Conservation (phyloP, 2,888 invertebrate species). For the Muschampia plurimacula region DNA sequence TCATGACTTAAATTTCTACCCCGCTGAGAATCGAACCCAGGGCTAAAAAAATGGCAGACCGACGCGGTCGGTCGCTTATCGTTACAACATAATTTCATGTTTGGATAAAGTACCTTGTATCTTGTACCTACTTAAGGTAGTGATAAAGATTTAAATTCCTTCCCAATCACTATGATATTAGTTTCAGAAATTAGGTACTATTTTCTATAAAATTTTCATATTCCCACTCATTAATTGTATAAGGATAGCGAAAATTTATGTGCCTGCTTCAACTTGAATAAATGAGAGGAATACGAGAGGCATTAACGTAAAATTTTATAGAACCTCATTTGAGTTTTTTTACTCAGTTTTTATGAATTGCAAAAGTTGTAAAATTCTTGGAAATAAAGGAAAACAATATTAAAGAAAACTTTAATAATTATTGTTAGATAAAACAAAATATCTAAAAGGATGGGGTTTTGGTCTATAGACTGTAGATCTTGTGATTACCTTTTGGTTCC, state of each 20-base stretch:
- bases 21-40: too few species aligned
- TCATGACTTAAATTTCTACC: too few species aligned
- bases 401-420: too few species aligned
- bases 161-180: neutral
- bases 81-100: too few species aligned
- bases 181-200: neutral
- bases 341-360: neutral
- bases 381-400: too few species aligned
- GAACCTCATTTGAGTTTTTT: neutral
- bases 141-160: neutral
- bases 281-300: slow-evolving; percentile 1
- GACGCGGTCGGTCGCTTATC: too few species aligned
- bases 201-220: slow-evolving; percentile 2
- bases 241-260: slow-evolving; percentile 15
- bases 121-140: neutral
- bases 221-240: slow-evolving; percentile 1
- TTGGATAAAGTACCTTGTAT: too few species aligned
- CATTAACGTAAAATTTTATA: neutral
- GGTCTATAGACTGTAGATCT: too few species aligned
- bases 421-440: too few species aligned
- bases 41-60: too few species aligned
- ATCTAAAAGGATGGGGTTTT: too few species aligned
- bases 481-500: too few species aligned
- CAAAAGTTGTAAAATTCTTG: neutral
- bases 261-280: slow-evolving; percentile 1